Conservation (phyloP, 2,797 vertebrate genomes). For the Limnodromus scolopaceus region DNA sequence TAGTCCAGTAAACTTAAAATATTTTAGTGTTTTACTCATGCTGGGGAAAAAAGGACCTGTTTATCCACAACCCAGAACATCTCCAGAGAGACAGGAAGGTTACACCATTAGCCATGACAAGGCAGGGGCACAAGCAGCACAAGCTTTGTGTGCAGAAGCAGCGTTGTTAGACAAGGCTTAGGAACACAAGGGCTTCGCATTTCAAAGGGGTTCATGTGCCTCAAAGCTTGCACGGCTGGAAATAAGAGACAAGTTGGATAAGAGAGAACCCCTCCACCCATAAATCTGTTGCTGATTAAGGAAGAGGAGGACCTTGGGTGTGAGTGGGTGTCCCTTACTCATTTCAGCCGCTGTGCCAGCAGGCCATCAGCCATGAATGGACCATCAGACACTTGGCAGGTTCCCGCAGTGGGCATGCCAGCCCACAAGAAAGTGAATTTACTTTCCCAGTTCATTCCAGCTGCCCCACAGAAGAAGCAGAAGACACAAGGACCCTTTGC, state of each 20-base stretch:
- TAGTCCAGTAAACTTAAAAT: neutral
- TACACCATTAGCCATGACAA: neutral
- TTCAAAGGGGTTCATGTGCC: rapidly evolving
- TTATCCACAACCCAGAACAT: neutral
- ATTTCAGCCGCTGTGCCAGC: neutral
- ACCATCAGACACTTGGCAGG: rapidly evolving
- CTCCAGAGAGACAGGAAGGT: neutral
- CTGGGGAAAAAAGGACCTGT: neutral
- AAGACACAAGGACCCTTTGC: neutral
- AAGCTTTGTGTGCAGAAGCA: neutral
- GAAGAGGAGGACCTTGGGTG: neutral
- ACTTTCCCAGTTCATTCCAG: neutral
- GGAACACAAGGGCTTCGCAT: neutral
- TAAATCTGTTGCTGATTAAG: neutral
- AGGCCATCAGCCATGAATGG: neutral
- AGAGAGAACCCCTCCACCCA: neutral
- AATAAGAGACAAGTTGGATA: neutral
- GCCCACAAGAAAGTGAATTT: neutral
- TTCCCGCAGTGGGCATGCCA: neutral
- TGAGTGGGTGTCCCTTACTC: neutral
- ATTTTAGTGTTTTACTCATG: neutral
- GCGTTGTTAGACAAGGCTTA: neutral
- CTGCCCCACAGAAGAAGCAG: neutral
- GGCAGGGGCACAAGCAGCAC: neutral
- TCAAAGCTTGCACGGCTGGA: neutral